phyloP scores from a whole-genome alignment of 2,888 invertebrate genomes.

The Nemapogon koenigi region DNA sequence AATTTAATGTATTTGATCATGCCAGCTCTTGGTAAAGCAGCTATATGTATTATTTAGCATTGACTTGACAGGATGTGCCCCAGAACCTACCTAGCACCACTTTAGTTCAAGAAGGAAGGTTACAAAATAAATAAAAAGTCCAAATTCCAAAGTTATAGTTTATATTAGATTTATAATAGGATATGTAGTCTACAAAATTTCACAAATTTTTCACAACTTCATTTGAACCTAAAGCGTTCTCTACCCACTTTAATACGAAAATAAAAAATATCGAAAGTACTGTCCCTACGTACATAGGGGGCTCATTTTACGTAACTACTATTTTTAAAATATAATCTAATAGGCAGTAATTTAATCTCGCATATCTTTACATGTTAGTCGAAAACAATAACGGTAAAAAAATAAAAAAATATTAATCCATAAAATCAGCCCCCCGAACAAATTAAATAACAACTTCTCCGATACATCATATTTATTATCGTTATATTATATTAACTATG shows the following conservation, averaged over 20 bases:
- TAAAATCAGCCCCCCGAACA: slow-evolving; percentile 52
- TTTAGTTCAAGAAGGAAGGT: neutral
- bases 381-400: slow-evolving; percentile 64
- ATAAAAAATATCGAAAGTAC: slow-evolving; percentile 62
- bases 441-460: slow-evolving; percentile 36
- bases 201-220: slow-evolving; percentile 66
- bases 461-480: slow-evolving; percentile 51
- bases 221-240: slow-evolving; percentile 65
- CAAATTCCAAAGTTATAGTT: slow-evolving; percentile 60
- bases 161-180: slow-evolving; percentile 67
- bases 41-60: too few relatives aligned
- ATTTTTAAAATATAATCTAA: slow-evolving; percentile 65
- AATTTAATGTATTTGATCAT: too few relatives aligned
- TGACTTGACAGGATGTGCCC: too few relatives aligned
- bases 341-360: slow-evolving; percentile 55
- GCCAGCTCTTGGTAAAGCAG: too few relatives aligned
- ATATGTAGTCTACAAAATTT: slow-evolving; percentile 67
- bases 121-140: slow-evolving; percentile 32
- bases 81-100: too few relatives aligned
- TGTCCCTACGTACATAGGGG: slow-evolving; percentile 51
- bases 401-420: slow-evolving; percentile 63
- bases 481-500: slow-evolving; percentile 66
- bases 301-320: slow-evolving; percentile 56
- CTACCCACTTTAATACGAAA: slow-evolving; percentile 65
- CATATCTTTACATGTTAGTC: slow-evolving; percentile 54